phyloP scores from a whole-genome alignment of 2,113 vertebrate species.

The Sphaerodactylus townsendi region DNA sequence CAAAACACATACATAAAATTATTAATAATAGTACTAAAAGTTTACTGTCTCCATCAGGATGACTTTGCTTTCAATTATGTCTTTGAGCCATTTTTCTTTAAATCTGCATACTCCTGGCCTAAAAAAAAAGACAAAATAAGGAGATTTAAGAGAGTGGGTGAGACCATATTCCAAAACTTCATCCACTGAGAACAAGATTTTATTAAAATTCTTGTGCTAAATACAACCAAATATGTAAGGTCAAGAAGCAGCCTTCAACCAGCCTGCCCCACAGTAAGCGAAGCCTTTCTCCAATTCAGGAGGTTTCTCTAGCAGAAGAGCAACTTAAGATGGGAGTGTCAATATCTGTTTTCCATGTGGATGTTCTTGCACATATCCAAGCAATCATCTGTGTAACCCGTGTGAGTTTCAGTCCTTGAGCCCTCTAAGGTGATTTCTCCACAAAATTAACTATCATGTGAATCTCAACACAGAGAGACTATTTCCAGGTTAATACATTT shows the following conservation, averaged over 20 bases:
- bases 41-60: conserved; percentile 39
- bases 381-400: background rate
- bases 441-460: background rate
- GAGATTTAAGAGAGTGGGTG: background rate
- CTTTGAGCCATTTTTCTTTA: conserved; percentile 71
- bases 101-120: conserved; percentile 69
- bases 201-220: background rate
- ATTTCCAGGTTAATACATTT: too few relatives aligned
- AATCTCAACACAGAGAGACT: background rate
- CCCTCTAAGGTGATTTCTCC: background rate
- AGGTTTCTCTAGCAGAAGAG: too few relatives aligned
- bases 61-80: conserved; percentile 70
- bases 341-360: background rate
- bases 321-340: too few relatives aligned
- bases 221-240: background rate
- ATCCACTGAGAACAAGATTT: background rate
- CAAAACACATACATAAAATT: background rate
- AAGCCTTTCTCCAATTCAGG: too few relatives aligned
- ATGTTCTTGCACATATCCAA: background rate
- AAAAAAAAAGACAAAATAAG: conserved; percentile 33
- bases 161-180: background rate
- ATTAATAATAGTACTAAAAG: conserved; percentile 28
- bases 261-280: too few relatives aligned
- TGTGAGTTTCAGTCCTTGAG: background rate
- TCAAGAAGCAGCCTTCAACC: too few relatives aligned